These are phyloP conservation scores for Anodontia alba DNA, from an alignment of 2,888 invertebrate species.

Conservation along the genomic window DNA sequence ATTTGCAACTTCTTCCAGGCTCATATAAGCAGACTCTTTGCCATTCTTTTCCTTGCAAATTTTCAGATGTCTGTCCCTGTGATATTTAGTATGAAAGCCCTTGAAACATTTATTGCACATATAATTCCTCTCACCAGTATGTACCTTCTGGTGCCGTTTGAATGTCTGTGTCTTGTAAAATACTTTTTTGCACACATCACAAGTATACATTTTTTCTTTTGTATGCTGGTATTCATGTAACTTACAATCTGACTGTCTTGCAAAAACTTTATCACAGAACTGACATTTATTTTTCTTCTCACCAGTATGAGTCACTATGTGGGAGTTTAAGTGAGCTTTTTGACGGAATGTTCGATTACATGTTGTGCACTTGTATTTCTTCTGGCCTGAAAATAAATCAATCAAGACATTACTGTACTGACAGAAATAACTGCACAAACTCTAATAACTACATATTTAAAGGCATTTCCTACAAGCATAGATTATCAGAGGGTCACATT, in stretches of 20 bases:
- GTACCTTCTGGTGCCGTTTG: conserved; percentile 78
- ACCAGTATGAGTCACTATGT: conserved; percentile 77
- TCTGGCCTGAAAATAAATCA: conserved; percentile 64
- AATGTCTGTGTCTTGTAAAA: conserved; percentile 78
- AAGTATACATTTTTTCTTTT: conserved; percentile 71
- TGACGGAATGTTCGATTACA: conserved; percentile 79
- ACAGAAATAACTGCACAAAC: neutral
- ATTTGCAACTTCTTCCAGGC: conserved; percentile 55
- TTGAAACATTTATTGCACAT: conserved; percentile 74
- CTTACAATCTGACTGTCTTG: conserved; percentile 74
- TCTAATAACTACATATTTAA: no score
- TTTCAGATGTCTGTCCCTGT: conserved; percentile 74
- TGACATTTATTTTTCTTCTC: conserved; percentile 74
- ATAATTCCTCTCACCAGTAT: conserved; percentile 74
- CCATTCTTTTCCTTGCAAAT: conserved; percentile 70
- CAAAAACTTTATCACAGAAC: conserved; percentile 77
- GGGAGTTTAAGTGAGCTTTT: conserved; percentile 80
- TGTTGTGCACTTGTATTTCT: conserved; percentile 72
- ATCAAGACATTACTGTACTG: neutral
- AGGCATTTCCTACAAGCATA: no score
- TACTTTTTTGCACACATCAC: conserved; percentile 72
- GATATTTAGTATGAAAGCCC: conserved; percentile 76
- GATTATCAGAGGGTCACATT: no score
- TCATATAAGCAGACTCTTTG: conserved; percentile 57
- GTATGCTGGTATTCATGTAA: conserved; percentile 80